phyloP scores from a whole-genome alignment of 2,888 invertebrate species.

The Nemotelus nigrinus region DNA sequence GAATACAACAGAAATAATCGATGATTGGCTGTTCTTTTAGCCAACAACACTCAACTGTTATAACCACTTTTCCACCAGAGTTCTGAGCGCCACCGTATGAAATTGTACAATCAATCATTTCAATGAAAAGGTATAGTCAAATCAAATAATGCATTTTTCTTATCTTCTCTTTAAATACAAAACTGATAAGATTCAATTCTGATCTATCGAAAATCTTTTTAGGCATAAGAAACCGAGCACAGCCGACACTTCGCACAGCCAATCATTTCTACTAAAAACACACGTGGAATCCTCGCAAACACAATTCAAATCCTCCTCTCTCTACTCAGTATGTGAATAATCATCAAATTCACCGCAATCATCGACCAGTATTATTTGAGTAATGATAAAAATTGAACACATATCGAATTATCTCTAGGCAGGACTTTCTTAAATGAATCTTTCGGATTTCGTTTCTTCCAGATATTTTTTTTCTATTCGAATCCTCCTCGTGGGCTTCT shows the following conservation, averaged over 20 bases:
- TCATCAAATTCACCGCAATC: neutral
- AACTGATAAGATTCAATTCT: neutral
- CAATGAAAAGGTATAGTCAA: constrained; percentile 6
- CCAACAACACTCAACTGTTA: neutral
- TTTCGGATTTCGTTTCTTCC: neutral
- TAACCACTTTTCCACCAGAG: neutral
- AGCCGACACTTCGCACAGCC: neutral
- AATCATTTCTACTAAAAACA: neutral
- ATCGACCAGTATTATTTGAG: constrained; percentile 27
- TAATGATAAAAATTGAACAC: constrained; percentile 37
- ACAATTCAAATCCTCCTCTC: neutral
- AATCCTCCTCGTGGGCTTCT: neutral
- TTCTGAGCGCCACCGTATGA: neutral
- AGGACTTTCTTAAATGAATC: constrained; percentile 26
- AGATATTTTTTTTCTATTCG: neutral
- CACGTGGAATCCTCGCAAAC: neutral
- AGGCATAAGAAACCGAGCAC: too few relatives aligned
- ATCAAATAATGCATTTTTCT: constrained; percentile 22
- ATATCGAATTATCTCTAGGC: constrained; percentile 15
- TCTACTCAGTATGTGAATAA: neutral
- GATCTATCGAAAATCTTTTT: too few relatives aligned
- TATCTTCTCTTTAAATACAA: constrained; percentile 25
- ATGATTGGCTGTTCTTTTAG: too few relatives aligned
- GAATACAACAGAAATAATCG: too few relatives aligned
- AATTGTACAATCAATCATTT: constrained; percentile 7